Percentiles rank a stretch among this genome's conserved stretches.
Evolutionary conservation across 1,140 invertebrate genomes (phyloP).

Genomic region (Magallana ariakensis): DNA sequence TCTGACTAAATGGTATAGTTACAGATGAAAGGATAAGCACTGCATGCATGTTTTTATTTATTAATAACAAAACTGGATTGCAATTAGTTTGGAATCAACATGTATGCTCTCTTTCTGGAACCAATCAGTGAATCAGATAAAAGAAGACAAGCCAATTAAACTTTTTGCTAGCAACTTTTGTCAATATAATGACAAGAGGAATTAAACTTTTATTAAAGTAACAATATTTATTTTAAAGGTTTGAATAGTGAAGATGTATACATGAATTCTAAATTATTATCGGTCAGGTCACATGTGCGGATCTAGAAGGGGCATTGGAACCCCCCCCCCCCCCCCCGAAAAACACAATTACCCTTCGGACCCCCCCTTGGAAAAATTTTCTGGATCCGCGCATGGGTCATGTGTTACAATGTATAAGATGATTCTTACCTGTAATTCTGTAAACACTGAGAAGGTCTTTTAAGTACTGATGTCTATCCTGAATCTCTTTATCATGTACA

Average conservation of each 20-base stretch:
- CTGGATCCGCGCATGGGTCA: no score
- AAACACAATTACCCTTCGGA: no score
- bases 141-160: background rate
- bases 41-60: background rate
- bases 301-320: no score
- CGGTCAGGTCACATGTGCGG: no score
- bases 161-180: background rate
- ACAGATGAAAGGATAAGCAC: background rate
- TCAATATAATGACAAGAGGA: background rate
- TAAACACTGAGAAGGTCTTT: background rate
- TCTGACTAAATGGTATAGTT: background rate
- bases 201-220: no score
- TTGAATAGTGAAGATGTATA: no score
- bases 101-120: background rate
- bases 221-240: background rate
- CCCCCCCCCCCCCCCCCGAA: no score
- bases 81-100: background rate
- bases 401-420: no score
- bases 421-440: background rate
- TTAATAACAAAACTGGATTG: background rate
- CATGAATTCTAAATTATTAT: no score
- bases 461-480: constrained; percentile 2
- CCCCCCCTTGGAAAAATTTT: no score
- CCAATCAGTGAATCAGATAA: background rate
- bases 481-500: background rate